A percentile compares a stretch with the other conserved stretches of the same genome.
Conservation (phyloP, 2,888 invertebrate genomes). For the Conomelus anceps region DNA sequence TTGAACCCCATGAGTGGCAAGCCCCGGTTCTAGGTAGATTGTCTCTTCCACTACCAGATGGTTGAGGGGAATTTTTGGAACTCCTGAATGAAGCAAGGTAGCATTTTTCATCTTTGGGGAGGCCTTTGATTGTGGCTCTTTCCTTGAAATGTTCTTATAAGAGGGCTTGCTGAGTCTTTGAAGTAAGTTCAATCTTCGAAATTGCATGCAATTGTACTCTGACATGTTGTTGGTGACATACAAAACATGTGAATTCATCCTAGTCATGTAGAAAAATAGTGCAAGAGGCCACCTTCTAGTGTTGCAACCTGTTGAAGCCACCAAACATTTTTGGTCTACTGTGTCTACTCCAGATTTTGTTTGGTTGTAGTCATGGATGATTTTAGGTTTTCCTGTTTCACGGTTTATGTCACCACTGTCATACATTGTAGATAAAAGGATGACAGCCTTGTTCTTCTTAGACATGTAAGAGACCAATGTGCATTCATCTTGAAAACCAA, state of each 20-base stretch:
- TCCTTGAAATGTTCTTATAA: too few relatives aligned
- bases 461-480: constrained; percentile 15
- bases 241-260: not conserved
- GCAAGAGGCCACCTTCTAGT: not conserved
- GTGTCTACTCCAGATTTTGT: not conserved
- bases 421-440: not conserved
- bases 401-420: not conserved
- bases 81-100: too few relatives aligned
- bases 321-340: not conserved
- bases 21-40: too few relatives aligned
- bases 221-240: not conserved
- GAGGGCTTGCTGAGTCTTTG: not conserved
- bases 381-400: not conserved
- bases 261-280: not conserved
- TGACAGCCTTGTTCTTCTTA: not conserved
- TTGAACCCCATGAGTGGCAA: too few relatives aligned
- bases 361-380: not conserved
- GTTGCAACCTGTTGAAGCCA: not conserved
- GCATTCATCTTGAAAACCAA: constrained; percentile 20
- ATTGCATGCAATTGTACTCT: not conserved
- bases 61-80: too few relatives aligned
- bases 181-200: too few relatives aligned
- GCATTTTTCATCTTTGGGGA: too few relatives aligned
- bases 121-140: too few relatives aligned
- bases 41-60: too few relatives aligned